Evolutionary conservation across 1,140 invertebrate species (phyloP).

Genomic region (Drosophila ercepeae): DNA sequence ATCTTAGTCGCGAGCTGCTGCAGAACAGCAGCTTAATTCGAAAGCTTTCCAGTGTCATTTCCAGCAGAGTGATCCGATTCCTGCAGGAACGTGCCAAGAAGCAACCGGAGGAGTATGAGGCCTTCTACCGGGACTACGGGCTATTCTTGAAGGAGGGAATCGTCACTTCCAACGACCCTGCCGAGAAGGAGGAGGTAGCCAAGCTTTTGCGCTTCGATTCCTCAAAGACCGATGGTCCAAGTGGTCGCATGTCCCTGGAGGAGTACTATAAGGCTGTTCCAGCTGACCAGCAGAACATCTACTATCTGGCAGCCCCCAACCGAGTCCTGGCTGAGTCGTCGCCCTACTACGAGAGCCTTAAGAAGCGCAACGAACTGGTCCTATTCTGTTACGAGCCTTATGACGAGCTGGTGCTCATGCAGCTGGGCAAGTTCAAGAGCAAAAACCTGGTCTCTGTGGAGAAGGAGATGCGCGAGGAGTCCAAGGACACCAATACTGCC

Average conservation of each 20-base stretch:
- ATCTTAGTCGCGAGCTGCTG: constrained; percentile 96
- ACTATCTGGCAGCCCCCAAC: constrained; percentile 96
- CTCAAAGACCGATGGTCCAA: constrained; percentile 89
- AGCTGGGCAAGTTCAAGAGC: constrained; percentile 92
- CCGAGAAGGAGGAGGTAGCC: constrained; percentile 96
- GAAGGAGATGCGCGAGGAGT: constrained; percentile 94
- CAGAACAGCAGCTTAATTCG: constrained; percentile 96
- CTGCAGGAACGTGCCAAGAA: constrained; percentile 94
- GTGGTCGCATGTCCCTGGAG: constrained; percentile 90
- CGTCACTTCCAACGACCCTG: constrained; percentile 90
- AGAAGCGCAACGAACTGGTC: constrained; percentile 94
- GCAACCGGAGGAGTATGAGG: constrained; percentile 91
- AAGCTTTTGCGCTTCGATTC: constrained; percentile 97
- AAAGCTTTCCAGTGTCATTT: constrained; percentile 93
- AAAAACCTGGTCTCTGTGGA: constrained; percentile 95
- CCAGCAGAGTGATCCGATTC: constrained; percentile 93
- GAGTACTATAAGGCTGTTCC: constrained; percentile 94
- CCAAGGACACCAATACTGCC: constrained; percentile 84
- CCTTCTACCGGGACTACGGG: constrained; percentile 96
- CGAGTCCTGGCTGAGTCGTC: constrained; percentile 95
- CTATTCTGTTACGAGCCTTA: constrained; percentile 98
- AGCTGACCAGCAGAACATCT: constrained; percentile 93
- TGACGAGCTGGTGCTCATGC: constrained; percentile 97
- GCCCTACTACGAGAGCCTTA: constrained; percentile 97
- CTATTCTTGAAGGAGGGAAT: constrained; percentile 98